A percentile compares a stretch with the other conserved stretches of the same genome.
phyloP scores from a whole-genome alignment of 2,113 vertebrate species.

The Cryptomyrus ogoouensis region DNA sequence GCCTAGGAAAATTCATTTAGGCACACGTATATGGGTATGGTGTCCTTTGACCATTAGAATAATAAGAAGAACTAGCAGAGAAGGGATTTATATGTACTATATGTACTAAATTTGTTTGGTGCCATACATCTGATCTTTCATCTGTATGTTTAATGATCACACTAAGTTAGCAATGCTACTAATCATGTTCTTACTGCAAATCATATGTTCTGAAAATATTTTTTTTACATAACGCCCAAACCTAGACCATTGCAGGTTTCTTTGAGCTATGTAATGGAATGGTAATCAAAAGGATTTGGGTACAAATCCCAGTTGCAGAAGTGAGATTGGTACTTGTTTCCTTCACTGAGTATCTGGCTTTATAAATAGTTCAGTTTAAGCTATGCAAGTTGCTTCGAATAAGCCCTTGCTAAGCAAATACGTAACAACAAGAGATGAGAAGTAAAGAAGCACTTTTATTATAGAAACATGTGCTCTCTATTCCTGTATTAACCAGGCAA shows the following conservation, averaged over 20 bases:
- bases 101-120: neutral
- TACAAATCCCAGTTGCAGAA: neutral
- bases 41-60: conserved; percentile 46
- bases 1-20: neutral
- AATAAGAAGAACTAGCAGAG: neutral
- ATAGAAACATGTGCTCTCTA: neutral
- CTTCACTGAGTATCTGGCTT: neutral
- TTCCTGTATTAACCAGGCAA: neutral
- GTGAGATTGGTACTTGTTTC: neutral
- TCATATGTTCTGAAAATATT: neutral
- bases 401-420: neutral
- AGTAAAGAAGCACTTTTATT: neutral
- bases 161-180: neutral
- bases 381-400: neutral
- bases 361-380: neutral
- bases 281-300: neutral
- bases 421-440: neutral
- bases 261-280: neutral
- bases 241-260: neutral
- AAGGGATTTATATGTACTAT: neutral
- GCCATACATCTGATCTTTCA: neutral
- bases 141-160: neutral
- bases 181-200: neutral
- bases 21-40: conserved; percentile 51
- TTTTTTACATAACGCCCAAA: neutral